Conservation (phyloP, 2,888 invertebrate species). For the Brenthis hecate region DNA sequence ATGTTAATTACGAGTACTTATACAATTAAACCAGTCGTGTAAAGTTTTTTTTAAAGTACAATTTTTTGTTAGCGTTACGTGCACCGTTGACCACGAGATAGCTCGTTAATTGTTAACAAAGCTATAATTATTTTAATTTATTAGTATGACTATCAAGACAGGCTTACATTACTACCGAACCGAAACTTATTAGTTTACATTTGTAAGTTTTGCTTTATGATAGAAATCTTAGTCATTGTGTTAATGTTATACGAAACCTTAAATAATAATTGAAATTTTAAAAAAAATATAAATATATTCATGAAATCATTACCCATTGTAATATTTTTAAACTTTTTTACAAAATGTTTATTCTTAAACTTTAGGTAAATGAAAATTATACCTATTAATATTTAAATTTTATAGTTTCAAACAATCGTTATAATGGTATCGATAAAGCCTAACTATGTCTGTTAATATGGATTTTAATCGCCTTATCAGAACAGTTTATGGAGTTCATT, state of each 20-base stretch:
- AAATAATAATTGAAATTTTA: too few relatives aligned
- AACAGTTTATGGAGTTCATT: conserved; percentile 30
- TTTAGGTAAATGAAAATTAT: too few relatives aligned
- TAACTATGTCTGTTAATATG: not conserved
- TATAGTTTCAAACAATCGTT: not conserved
- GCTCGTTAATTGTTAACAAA: conserved; percentile 37
- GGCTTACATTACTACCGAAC: not conserved
- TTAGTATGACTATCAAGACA: conserved; percentile 11
- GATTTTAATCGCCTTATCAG: conserved; percentile 16
- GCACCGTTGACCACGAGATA: conserved; percentile 53
- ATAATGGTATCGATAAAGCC: conserved; percentile 1
- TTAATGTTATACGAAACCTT: too few relatives aligned
- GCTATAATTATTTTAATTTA: conserved; percentile 26
- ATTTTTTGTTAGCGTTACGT: conserved; percentile 59
- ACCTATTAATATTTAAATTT: too few relatives aligned
- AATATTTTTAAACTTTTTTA: too few relatives aligned
- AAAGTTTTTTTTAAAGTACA: conserved; percentile 47
- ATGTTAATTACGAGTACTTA: not conserved
- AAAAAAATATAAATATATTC: too few relatives aligned
- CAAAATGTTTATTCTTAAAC: too few relatives aligned
- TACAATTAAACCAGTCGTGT: conserved; percentile 47
- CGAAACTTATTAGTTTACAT: not conserved
- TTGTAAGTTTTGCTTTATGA: not conserved
- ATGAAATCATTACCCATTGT: too few relatives aligned
- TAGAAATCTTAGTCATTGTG: too few relatives aligned